Evolutionary conservation across 2,797 vertebrate genomes (phyloP), one percentile per base, ranked within the genome.

Genomic region (Propithecus perrieri): DNA sequence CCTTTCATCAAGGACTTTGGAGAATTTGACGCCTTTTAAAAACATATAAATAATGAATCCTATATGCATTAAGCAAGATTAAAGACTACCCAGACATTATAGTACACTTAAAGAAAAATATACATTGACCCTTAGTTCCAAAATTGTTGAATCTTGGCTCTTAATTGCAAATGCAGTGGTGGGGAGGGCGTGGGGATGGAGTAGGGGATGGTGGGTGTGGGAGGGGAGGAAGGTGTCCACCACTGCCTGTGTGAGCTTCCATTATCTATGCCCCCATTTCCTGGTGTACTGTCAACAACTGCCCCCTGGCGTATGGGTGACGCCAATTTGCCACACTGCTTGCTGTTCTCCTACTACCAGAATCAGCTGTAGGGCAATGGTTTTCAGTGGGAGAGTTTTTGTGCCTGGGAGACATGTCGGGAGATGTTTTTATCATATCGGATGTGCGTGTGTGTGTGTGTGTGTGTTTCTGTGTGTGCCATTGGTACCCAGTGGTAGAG

Each of bases 1-100:
- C 12, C 92, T 94, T 69, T 84, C 79, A 65, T 94, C 84, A 89
- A 90, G 50, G 17, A 35, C 43, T 78, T 1, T n/a, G 63, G 50
- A 79, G 43, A 81, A 94, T 63, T 50, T 91, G 74, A 83, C 55
- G 91, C 13, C 30, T 83, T 85, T 83, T 57, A 74, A n/a, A 83
- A 83, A 35, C 22, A 79, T 74, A 18, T 92, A 69, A 78, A 83
- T 67, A 79, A 74, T 69, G n/a, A 94, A 67, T 86, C 43, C 46
- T 85, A 48, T 28, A 67, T 48, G 41, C 53, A 75, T 46, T 14
- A 53, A 88, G 41, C 15, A 59, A 11, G 57, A 69, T 79, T 75
- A 67, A 91, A 87, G 43, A 69, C 5, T 24, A 4, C 20, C n/a
- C 7, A 81, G 53, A 74, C 20, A 57, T 90, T 57, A 72, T 20